Evolutionary conservation across 1,140 invertebrate species (phyloP), one percentile per base, ranked within the genome.

Genomic region (Drosophila arawakana): DNA sequence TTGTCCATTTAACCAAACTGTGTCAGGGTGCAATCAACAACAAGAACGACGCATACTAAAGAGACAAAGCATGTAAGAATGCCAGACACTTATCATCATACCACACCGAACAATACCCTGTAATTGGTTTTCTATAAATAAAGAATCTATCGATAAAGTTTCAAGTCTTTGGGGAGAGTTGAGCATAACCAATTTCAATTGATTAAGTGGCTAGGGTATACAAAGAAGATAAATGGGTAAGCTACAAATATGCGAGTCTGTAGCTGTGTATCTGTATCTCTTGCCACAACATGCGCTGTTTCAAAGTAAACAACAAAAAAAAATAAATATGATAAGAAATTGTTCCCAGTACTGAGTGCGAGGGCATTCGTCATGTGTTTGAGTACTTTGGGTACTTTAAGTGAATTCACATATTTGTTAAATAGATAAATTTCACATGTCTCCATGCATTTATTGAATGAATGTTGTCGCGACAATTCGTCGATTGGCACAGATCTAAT

Each of bases 11-110:
- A 68, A 55, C 47, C 30, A 73, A 83, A 62, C 76, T 84, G 77
- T 84, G 73, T 84, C 76, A 83, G 46, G 35, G 58, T 52, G 62
- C 71, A 82, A 82, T 82, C 75, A 74, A 60, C 75, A 74, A 60
- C 60, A 54, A 50, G 44, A 43, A 35, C 35, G 37, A 63, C 39
- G 18, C 39, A 69, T 62, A 76, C 73, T 59, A 65, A 30, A 66
- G 49, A 74, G 55, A 52, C 21, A 41, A 49, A 50, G 21, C 37
- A 34, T 41, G 25, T 43, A 43, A 25, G 18, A 62, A 39, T 61
- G 15, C 47, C 47, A 7, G 7, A 2, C 15, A 34, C 34, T 11
- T 6, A 30, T 30, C 11, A 5, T 15, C 15, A 43, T 63, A 30
- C n/a, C 18, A 39, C 1, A 41, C 54, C 21, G 4, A 3, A 18